Evolutionary conservation across 2,113 vertebrate genomes (phyloP), one percentile per base, ranked within the genome.

Genomic region (Leiothrix lutea): DNA sequence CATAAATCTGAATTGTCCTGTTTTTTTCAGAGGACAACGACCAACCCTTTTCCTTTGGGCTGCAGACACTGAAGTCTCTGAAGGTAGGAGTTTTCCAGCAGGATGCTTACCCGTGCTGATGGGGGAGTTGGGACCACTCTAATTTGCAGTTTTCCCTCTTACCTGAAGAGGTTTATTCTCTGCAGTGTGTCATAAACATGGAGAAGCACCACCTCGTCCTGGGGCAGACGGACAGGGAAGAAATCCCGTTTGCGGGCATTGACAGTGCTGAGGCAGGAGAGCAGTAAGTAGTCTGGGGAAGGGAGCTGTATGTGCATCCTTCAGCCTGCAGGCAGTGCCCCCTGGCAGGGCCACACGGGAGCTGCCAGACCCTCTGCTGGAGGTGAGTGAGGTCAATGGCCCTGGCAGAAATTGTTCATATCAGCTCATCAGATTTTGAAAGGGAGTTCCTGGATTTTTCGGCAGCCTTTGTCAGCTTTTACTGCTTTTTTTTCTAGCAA

Each of bases 151-250:
- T 83, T 84, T 20, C 28, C 35, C 33, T 90, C 35, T 92, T 65
- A 86, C 29, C 66, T 75, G 16, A 73, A 42, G 28, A 14, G 4
- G 6, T 86, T 88, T 97, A 11, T 96, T 86, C 89, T 96, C 95
- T 88, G 12, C 94, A 99, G 99, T 98, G 98, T 70, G 96, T 99
- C 48, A 99, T 99, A 96, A 98, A 99, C 90, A 98, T 98, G 95
- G 99, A 99, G 86, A 98, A 98, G 92, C 98, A 98, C 78, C 98
- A 98, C 50, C 94, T 99, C 8, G 77, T 98, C 72, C 96, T 99
- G 95, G 99, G 99, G 67, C 98, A 98, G 92, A 93, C 21, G 14
- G 97, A 98, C 26, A 98, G 98, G 90, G 98, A 98, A 91, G 98
- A 98, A 92, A 98, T 99, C 85, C 98, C 98, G 0, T 99, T 99